These are phyloP conservation scores for Nothobranchius furzeri DNA, from an alignment of 2,113 vertebrate species.

Conservation along the genomic window DNA sequence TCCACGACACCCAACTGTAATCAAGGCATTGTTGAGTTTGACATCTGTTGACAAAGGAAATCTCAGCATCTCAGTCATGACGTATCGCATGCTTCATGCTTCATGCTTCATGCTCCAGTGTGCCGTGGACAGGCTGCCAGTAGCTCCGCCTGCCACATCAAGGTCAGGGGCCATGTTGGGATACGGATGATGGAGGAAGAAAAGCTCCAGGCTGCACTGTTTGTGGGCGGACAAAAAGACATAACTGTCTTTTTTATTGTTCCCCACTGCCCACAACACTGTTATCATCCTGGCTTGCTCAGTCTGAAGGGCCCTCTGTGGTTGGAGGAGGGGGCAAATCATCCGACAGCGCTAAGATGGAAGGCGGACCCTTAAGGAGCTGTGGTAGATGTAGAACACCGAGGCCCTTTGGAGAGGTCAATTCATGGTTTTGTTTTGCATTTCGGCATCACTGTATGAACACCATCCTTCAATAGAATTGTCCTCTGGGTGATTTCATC, in stretches of 20 bases:
- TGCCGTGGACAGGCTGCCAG: slow-evolving; percentile 55
- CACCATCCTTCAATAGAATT: not conserved
- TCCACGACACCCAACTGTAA: slow-evolving; percentile 16
- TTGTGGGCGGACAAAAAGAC: slow-evolving; percentile 33
- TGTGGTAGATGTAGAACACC: slow-evolving; percentile 19
- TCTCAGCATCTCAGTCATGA: slow-evolving; percentile 36
- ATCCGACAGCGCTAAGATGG: slow-evolving; percentile 27
- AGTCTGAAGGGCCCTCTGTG: slow-evolving; percentile 42
- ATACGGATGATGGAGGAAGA: slow-evolving; percentile 32
- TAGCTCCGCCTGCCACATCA: slow-evolving; percentile 22
- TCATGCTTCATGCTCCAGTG: slow-evolving; percentile 63
- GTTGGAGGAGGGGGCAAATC: slow-evolving; percentile 48
- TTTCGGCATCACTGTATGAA: slow-evolving; percentile 8
- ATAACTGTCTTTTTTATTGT: slow-evolving; percentile 18
- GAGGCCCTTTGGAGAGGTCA: slow-evolving; percentile 28
- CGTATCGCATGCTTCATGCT: slow-evolving; percentile 52
- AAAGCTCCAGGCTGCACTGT: slow-evolving; percentile 34
- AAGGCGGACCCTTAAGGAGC: slow-evolving; percentile 34
- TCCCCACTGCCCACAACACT: slow-evolving; percentile 33
- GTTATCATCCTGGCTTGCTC: slow-evolving; percentile 45
- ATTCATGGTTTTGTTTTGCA: slow-evolving; percentile 30
- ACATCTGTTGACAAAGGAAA: slow-evolving; percentile 44
- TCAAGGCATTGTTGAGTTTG: slow-evolving; percentile 26
- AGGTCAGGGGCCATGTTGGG: slow-evolving; percentile 52
- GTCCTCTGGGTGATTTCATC: not conserved